phyloP scores from a whole-genome alignment of 2,888 invertebrate genomes.

The Helicoverpa assulta region DNA sequence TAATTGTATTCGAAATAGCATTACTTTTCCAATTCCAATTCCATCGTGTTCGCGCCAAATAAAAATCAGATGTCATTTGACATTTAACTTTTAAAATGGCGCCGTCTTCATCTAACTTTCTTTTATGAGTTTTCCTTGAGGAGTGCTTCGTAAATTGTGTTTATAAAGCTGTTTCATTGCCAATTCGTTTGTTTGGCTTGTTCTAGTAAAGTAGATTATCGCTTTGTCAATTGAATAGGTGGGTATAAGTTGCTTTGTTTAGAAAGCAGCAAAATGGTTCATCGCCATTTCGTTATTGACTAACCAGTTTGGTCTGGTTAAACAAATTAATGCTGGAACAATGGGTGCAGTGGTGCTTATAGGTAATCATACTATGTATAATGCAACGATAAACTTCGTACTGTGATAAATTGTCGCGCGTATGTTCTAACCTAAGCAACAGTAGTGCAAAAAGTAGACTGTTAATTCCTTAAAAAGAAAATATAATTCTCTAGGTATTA shows the following conservation, averaged over 20 bases:
- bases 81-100: constrained; percentile 68
- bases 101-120: constrained; percentile 62
- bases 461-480: constrained; percentile 2
- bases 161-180: constrained; percentile 65
- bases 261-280: no score
- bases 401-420: no score
- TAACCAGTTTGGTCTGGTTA: neutral
- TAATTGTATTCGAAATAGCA: no score
- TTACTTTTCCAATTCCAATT: constrained; percentile 26
- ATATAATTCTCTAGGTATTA: constrained; percentile 25
- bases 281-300: neutral
- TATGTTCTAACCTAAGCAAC: neutral
- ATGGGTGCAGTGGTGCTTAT: no score
- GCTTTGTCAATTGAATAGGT: constrained; percentile 59
- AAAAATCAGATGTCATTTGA: constrained; percentile 50
- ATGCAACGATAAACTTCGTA: no score
- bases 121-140: constrained; percentile 62
- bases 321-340: no score
- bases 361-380: no score
- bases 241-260: constrained; percentile 54
- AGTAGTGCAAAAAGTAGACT: neutral
- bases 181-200: constrained; percentile 56
- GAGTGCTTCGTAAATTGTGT: constrained; percentile 64
- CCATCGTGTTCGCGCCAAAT: constrained; percentile 28
- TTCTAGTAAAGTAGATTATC: constrained; percentile 60